Conservation (phyloP, 2,113 vertebrate species). For the Dermatemys mawii region DNA sequence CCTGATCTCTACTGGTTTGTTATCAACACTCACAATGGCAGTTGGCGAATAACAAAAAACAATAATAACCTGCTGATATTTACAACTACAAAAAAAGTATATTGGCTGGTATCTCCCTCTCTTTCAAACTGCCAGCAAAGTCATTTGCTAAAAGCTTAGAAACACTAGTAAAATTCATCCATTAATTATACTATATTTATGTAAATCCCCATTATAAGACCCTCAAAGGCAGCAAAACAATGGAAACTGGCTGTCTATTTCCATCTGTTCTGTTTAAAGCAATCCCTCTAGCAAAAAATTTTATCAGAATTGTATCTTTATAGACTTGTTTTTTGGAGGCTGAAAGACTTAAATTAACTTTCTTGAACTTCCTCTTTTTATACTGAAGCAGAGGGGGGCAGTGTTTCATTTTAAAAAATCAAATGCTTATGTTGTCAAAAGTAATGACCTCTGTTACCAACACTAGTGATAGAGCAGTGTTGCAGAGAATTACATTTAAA, state of each 20-base stretch:
- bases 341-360: neutral
- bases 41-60: neutral
- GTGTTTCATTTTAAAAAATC: constrained; percentile 50
- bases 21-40: constrained; percentile 38
- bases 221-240: neutral
- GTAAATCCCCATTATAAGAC: neutral
- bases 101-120: neutral
- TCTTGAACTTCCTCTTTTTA: constrained; percentile 15
- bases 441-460: neutral
- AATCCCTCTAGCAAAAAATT: neutral
- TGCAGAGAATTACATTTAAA: neutral
- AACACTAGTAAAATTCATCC: neutral
- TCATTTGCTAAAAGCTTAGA: neutral
- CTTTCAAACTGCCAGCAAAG: neutral
- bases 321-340: neutral
- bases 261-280: fast-evolving
- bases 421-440: constrained; percentile 1
- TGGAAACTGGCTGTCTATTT: neutral
- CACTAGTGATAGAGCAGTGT: neutral
- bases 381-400: constrained; percentile 69
- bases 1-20: neutral
- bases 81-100: neutral
- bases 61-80: neutral
- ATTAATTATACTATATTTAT: neutral
- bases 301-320: neutral